phyloP scores from a whole-genome alignment of 2,113 vertebrate species.

The Bagarius yarrelli region DNA sequence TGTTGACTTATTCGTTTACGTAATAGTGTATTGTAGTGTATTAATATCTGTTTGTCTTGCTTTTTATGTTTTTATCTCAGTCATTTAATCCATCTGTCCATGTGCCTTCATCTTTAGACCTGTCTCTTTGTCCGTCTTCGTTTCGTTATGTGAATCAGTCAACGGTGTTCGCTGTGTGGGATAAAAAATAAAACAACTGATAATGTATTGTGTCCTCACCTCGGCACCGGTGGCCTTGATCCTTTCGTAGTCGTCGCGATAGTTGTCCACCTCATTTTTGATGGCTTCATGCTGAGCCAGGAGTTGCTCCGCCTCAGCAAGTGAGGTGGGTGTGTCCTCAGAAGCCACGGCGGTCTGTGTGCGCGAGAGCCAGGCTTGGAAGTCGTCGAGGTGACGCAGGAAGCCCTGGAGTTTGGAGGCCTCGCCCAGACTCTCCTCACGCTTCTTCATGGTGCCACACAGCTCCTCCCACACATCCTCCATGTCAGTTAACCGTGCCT shows the following conservation, averaged over 20 bases:
- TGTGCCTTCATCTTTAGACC: too few relatives aligned
- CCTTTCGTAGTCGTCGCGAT: constrained; percentile 83
- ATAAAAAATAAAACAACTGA: background rate
- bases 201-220: constrained; percentile 56
- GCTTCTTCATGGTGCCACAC: constrained; percentile 78
- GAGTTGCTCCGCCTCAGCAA: constrained; percentile 82
- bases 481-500: constrained; percentile 71
- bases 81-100: too few relatives aligned
- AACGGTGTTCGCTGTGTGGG: background rate
- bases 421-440: constrained; percentile 88
- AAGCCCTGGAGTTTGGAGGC: constrained; percentile 89
- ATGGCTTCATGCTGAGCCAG: constrained; percentile 85
- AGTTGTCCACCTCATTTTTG: constrained; percentile 89
- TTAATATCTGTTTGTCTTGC: too few relatives aligned
- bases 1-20: background rate
- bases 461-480: constrained; percentile 87
- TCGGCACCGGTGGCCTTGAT: constrained; percentile 83
- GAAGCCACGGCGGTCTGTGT: constrained; percentile 88
- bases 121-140: too few relatives aligned
- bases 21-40: too few relatives aligned
- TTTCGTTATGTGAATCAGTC: background rate
- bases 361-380: constrained; percentile 90
- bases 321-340: constrained; percentile 84
- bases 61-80: too few relatives aligned
- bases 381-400: constrained; percentile 86